Percentiles rank a stretch among this genome's conserved stretches.
Conservation (phyloP, 2,888 invertebrate species). For the Sesia bembeciformis region DNA sequence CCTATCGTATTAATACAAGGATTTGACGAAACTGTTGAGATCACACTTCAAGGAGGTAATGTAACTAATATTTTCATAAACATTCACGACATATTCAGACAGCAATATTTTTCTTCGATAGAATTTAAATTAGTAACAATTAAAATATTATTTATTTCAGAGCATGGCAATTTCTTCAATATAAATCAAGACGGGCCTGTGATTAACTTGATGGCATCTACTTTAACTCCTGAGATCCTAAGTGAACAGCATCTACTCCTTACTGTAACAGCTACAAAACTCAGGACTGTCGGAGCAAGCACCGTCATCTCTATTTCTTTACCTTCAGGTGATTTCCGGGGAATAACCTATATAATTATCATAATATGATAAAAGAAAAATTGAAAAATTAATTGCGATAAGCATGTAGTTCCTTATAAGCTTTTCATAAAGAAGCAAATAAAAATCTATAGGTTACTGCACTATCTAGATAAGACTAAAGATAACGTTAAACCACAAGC, state of each 20-base stretch:
- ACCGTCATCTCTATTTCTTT: constrained; percentile 37
- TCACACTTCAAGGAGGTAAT: constrained; percentile 40
- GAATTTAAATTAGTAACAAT: no score
- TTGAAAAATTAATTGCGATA: no score
- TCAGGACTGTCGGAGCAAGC: constrained; percentile 43
- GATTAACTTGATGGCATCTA: constrained; percentile 18
- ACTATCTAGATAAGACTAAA: no score
- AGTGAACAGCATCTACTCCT: constrained; percentile 26
- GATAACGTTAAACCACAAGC: neutral
- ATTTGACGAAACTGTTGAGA: constrained; percentile 32
- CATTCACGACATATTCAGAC: no score
- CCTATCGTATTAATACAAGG: constrained; percentile 37
- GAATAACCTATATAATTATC: no score
- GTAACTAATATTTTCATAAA: no score
- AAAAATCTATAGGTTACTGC: neutral
- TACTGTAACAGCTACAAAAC: constrained; percentile 32
- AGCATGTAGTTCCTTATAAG: neutral
- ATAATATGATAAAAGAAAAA: no score
- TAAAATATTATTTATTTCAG: constrained; percentile 16
- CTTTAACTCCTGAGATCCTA: constrained; percentile 32
- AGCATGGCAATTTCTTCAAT: constrained; percentile 23
- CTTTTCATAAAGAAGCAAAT: neutral
- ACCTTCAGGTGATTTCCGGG: constrained; percentile 32
- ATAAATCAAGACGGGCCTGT: constrained; percentile 13
- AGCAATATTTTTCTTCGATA: no score